A percentile compares a stretch with the other conserved stretches of the same genome.
Evolutionary conservation across 2,797 vertebrate genomes (phyloP).

Genomic region (Chloroceryle inda): DNA sequence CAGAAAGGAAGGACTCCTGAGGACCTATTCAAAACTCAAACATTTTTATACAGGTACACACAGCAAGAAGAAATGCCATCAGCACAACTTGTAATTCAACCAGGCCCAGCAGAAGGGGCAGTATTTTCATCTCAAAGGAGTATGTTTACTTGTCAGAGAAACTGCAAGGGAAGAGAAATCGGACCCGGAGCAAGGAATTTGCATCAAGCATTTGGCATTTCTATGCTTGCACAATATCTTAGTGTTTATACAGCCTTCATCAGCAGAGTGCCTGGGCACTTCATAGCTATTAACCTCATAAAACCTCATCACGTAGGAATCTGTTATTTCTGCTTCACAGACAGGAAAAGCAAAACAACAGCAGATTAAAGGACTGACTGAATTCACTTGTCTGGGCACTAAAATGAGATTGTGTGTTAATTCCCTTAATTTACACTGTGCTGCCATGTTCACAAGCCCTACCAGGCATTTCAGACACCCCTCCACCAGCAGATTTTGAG

Average conservation of each 20-base stretch:
- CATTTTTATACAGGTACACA: neutral
- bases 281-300: slow-evolving; percentile 11
- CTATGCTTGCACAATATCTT: neutral
- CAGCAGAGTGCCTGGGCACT: neutral
- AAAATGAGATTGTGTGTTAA: neutral
- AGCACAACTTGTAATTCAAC: neutral
- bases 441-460: neutral
- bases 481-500: neutral
- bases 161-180: neutral
- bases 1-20: neutral
- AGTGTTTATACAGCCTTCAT: neutral
- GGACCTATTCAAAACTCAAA: neutral
- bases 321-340: neutral
- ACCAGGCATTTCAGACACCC: neutral
- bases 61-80: neutral
- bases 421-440: neutral
- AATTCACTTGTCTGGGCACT: neutral
- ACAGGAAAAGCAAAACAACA: neutral
- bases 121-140: neutral
- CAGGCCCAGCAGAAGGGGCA: neutral
- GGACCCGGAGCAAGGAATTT: neutral
- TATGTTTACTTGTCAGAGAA: neutral
- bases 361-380: neutral
- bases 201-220: neutral
- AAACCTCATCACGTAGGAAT: slow-evolving; percentile 23